phyloP scores from a whole-genome alignment of 23 tunicate species.

The Botrylloides violaceus region DNA sequence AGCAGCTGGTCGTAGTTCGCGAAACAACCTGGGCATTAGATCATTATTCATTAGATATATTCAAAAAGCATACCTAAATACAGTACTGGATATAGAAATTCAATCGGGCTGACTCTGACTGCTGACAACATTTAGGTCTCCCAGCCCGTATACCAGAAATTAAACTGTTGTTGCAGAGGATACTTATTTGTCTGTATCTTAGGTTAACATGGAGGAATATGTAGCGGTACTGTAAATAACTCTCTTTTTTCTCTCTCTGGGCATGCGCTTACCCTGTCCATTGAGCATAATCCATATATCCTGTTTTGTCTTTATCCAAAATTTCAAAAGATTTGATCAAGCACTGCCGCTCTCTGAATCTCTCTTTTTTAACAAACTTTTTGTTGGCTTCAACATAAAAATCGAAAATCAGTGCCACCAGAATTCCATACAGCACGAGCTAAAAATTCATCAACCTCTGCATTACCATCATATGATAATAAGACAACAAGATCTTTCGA shows the following conservation, averaged over 20 bases:
- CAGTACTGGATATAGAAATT: no score
- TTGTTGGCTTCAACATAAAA: constrained; percentile 72
- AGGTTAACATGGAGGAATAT: background rate
- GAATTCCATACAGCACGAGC: constrained; percentile 70
- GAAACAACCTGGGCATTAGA: constrained; percentile 44
- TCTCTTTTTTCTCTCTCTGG: no score
- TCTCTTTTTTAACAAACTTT: constrained; percentile 62
- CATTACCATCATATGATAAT: background rate
- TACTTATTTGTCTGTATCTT: no score
- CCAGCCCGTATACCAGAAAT: no score
- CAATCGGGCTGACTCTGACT: no score
- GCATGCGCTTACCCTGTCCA: constrained; percentile 78
- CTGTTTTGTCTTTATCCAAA: constrained; percentile 35
- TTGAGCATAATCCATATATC: constrained; percentile 30
- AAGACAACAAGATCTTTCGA: background rate
- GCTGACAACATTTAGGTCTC: no score
- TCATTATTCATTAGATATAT: no score
- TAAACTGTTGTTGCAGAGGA: no score
- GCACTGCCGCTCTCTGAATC: constrained; percentile 70
- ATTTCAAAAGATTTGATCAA: constrained; percentile 74
- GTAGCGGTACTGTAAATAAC: background rate
- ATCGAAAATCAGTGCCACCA: constrained; percentile 79
- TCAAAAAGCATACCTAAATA: no score
- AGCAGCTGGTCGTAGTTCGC: constrained; percentile 39
- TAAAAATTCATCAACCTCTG: constrained; percentile 7